These are phyloP conservation scores for Altica lythri DNA, from an alignment of 2,888 invertebrate genomes.

Conservation along the genomic window DNA sequence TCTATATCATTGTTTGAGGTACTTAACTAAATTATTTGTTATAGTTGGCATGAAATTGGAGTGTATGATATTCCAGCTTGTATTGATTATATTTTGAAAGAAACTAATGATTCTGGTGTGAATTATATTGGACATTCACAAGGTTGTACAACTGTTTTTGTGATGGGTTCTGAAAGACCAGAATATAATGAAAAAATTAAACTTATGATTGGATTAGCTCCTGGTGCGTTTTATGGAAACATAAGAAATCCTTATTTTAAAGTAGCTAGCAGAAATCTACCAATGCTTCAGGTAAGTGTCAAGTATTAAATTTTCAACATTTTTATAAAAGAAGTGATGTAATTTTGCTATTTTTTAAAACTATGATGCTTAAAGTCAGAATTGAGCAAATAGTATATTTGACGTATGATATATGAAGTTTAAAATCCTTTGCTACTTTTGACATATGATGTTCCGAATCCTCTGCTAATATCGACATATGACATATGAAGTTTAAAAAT, in stretches of 20 bases:
- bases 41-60: constrained; percentile 82
- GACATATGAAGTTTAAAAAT: too few relatives aligned
- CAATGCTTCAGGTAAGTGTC: constrained; percentile 27
- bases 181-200: constrained; percentile 68
- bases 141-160: constrained; percentile 71
- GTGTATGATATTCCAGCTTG: constrained; percentile 76
- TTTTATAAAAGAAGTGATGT: background rate
- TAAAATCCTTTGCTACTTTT: too few relatives aligned
- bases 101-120: constrained; percentile 63
- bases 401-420: too few relatives aligned
- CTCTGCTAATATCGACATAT: too few relatives aligned
- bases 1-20: too few relatives aligned
- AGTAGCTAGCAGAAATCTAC: constrained; percentile 17
- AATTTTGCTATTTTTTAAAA: background rate
- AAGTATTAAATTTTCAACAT: background rate
- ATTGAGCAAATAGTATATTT: too few relatives aligned
- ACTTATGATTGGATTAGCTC: constrained; percentile 68
- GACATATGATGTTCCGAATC: too few relatives aligned
- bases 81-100: constrained; percentile 69
- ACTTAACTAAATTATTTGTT: constrained; percentile 22
- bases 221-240: constrained; percentile 63
- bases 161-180: constrained; percentile 66
- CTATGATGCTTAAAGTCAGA: background rate
- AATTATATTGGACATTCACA: constrained; percentile 82
- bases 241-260: constrained; percentile 16